Conservation (phyloP, 2,888 invertebrate genomes). For the Agrochola lychnidis region DNA sequence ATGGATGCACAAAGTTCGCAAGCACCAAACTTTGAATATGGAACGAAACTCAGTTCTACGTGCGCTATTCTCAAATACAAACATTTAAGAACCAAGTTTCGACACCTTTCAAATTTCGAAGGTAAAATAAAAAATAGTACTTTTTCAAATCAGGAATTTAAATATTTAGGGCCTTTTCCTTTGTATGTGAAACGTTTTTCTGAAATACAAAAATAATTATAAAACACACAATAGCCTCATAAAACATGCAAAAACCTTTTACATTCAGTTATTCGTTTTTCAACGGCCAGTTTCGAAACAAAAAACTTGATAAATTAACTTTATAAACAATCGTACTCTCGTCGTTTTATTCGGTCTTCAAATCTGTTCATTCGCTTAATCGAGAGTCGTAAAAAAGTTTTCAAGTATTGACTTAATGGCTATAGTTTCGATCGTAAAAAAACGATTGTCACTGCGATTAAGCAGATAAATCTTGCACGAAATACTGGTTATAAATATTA, state of each 20-base stretch:
- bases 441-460: slow-evolving; percentile 61
- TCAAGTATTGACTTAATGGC: slow-evolving; percentile 69
- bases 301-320: slow-evolving; percentile 67
- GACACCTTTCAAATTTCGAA: slow-evolving; percentile 22
- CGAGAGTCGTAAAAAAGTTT: slow-evolving; percentile 75
- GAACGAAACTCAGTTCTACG: slow-evolving; percentile 70
- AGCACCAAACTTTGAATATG: slow-evolving; percentile 72
- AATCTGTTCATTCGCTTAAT: slow-evolving; percentile 73
- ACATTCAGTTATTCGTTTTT: slow-evolving; percentile 56
- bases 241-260: slow-evolving; percentile 47
- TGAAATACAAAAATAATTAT: slow-evolving; percentile 68
- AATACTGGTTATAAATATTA: slow-evolving; percentile 42
- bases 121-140: background rate
- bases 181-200: slow-evolving; percentile 27
- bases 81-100: slow-evolving; percentile 38
- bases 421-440: slow-evolving; percentile 69
- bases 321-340: slow-evolving; percentile 65
- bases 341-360: slow-evolving; percentile 72
- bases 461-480: slow-evolving; percentile 33
- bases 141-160: slow-evolving; percentile 8
- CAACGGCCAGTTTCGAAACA: slow-evolving; percentile 45
- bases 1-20: slow-evolving; percentile 78
- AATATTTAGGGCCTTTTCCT: slow-evolving; percentile 26
- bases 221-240: slow-evolving; percentile 35
- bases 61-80: slow-evolving; percentile 70